Conservation (phyloP, 2,888 invertebrate species). For the Aleiodes leptofemur region DNA sequence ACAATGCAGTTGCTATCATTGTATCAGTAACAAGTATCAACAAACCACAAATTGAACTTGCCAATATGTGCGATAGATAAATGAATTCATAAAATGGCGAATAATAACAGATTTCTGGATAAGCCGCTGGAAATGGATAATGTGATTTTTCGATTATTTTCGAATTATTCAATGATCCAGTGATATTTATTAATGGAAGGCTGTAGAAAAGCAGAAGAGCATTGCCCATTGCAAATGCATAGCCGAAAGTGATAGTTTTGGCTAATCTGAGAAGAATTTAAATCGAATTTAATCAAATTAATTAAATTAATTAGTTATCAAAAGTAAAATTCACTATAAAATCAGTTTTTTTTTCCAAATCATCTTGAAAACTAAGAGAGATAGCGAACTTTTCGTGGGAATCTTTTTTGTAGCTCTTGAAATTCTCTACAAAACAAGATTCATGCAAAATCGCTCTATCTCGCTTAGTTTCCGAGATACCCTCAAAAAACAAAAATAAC, state of each 20-base stretch:
- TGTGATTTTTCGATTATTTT: slow-evolving; percentile 45
- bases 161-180: slow-evolving; percentile 20
- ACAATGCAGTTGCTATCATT: slow-evolving; percentile 64
- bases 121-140: slow-evolving; percentile 62
- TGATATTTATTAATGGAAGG: slow-evolving; percentile 53
- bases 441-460: too few relatives aligned
- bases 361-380: too few relatives aligned
- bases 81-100: slow-evolving; percentile 60
- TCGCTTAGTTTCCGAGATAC: too few relatives aligned
- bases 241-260: slow-evolving; percentile 59
- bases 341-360: neutral
- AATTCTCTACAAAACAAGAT: too few relatives aligned
- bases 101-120: slow-evolving; percentile 60
- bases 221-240: slow-evolving; percentile 61
- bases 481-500: too few relatives aligned
- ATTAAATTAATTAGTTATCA: too few relatives aligned
- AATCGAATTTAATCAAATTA: too few relatives aligned
- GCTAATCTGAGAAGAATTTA: slow-evolving; percentile 57
- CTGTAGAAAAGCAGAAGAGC: slow-evolving; percentile 62
- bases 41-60: slow-evolving; percentile 60
- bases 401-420: too few relatives aligned
- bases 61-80: slow-evolving; percentile 62
- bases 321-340: too few relatives aligned
- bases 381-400: too few relatives aligned
- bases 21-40: slow-evolving; percentile 63